Percentiles rank a stretch among this genome's conserved stretches.
These are phyloP conservation scores for Halocynthia aurantium DNA, from an alignment of 23 tunicate genomes.

Conservation along the genomic window DNA sequence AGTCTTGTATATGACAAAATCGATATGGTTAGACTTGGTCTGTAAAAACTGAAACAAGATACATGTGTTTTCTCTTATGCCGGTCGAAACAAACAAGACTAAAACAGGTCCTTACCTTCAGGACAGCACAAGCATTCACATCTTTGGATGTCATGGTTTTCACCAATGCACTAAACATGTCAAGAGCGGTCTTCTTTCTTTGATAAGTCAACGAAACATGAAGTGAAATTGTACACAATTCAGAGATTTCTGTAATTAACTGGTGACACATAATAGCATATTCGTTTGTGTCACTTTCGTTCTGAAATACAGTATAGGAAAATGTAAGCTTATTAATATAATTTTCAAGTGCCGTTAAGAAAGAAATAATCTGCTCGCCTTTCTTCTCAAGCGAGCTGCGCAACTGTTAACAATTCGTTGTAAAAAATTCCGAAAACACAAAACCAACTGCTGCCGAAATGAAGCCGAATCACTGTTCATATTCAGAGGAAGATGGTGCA, in stretches of 20 bases:
- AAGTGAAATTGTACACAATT: slow-evolving; percentile 23
- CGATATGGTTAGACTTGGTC: neutral
- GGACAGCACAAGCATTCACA: too few relatives aligned
- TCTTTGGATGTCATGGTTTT: neutral
- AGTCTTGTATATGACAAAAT: neutral
- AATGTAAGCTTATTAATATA: too few relatives aligned
- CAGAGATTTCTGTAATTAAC: neutral
- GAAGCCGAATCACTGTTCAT: slow-evolving; percentile 41
- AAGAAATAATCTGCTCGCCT: too few relatives aligned
- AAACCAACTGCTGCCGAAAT: slow-evolving; percentile 42
- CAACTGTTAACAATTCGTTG: slow-evolving; percentile 14
- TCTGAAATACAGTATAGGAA: too few relatives aligned
- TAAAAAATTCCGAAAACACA: slow-evolving; percentile 11
- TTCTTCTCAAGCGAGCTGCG: too few relatives aligned
- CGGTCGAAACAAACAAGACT: too few relatives aligned
- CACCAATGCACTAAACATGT: slow-evolving; percentile 17
- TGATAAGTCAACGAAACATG: slow-evolving; percentile 35
- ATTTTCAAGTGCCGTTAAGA: too few relatives aligned
- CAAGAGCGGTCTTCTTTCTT: slow-evolving; percentile 53
- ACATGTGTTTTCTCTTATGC: neutral
- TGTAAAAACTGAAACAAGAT: neutral
- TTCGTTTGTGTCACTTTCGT: neutral
- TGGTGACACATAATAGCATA: slow-evolving; percentile 5
- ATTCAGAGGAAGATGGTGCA: slow-evolving; percentile 32
- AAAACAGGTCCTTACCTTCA: too few relatives aligned